phyloP scores from a whole-genome alignment of 2,113 vertebrate species.

The Sinocyclocheilus anshuiensis region DNA sequence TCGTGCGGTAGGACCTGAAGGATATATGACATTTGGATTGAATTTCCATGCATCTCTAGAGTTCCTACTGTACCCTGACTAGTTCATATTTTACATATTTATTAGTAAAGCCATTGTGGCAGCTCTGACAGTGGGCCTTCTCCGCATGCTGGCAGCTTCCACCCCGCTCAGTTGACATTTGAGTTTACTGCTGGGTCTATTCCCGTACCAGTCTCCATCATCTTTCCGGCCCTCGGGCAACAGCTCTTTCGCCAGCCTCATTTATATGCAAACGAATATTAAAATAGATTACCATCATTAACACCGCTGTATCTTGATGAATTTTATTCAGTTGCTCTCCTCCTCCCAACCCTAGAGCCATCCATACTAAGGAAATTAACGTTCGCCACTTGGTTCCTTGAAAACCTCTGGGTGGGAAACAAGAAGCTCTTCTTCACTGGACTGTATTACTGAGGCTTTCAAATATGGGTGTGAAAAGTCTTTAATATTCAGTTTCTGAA shows the following conservation, averaged over 20 bases:
- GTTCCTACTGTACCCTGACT: slow-evolving; percentile 30
- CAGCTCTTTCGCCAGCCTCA: slow-evolving; percentile 34
- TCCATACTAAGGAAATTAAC: slow-evolving; percentile 36
- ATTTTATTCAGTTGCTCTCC: slow-evolving; percentile 48
- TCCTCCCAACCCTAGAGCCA: slow-evolving; percentile 41
- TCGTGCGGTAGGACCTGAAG: slow-evolving; percentile 5
- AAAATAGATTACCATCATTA: slow-evolving; percentile 57
- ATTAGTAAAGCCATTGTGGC: slow-evolving; percentile 39
- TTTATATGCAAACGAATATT: slow-evolving; percentile 58
- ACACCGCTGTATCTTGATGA: slow-evolving; percentile 44
- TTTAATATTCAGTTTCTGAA: neutral
- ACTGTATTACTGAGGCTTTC: slow-evolving; percentile 28
- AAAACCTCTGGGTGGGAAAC: slow-evolving; percentile 30
- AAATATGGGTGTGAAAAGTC: slow-evolving; percentile 12
- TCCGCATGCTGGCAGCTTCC: slow-evolving; percentile 35
- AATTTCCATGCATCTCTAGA: slow-evolving; percentile 35
- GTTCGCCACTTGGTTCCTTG: slow-evolving; percentile 28
- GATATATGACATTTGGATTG: slow-evolving; percentile 27
- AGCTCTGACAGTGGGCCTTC: slow-evolving; percentile 29
- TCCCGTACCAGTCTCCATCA: slow-evolving; percentile 41
- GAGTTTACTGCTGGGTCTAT: slow-evolving; percentile 36
- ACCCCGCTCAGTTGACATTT: slow-evolving; percentile 48
- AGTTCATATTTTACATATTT: slow-evolving; percentile 37
- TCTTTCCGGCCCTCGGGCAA: slow-evolving; percentile 29
- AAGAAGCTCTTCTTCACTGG: slow-evolving; percentile 17